Base-by-base conservation (phyloP, 2,888 invertebrate species). In the Pseudococcus longispinus region DNA sequence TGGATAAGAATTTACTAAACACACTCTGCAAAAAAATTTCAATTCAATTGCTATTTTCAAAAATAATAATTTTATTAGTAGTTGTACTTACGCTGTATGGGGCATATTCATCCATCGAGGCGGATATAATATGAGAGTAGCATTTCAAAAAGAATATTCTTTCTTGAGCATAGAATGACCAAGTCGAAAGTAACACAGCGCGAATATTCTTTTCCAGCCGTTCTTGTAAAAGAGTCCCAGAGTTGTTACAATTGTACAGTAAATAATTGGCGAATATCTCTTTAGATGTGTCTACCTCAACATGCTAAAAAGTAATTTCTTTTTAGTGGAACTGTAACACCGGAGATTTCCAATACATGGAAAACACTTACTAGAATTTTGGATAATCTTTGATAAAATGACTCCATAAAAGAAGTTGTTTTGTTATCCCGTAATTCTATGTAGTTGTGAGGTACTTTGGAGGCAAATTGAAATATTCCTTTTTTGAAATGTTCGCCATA, bases 211-310 rank as follows among this genome's bases (percentile, higher is more conserved):
- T 86, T 44, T 86, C 86, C 20, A 86, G 26, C 3, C 86, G 29
- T 29, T 86, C 86, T 77, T 86, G 86, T 51, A 86, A 46, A 13
- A 86, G 44, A 15, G 51, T 86, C 6, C 77, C 55, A 20, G 86
- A 77, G 20, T 86, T 86, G n/a, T 86, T 86, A 37, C 86, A 86
- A 55, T 86, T 86, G 46, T 86, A 80, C 3, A 86, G 55, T 9
- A 86, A 23, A 37, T 86, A 86, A 51, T 86, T 86, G 15, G 86
- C 86, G 32, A 86, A 86, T 86, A 86, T 86, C 29, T 86, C 80
- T 29, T 86, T 86, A 1, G 51, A 77, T 23, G n/a, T 80, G 9
- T 86, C 86, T 15, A 86, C 20, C 37, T 86, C 77, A 1, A 86
- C 51, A 26, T 86, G 51, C 86, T 86, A 23, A 32, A 86, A 86